Percentiles rank a stretch among this genome's conserved stretches.
Evolutionary conservation across 2,888 invertebrate genomes (phyloP).

Genomic region (Autographa gamma): DNA sequence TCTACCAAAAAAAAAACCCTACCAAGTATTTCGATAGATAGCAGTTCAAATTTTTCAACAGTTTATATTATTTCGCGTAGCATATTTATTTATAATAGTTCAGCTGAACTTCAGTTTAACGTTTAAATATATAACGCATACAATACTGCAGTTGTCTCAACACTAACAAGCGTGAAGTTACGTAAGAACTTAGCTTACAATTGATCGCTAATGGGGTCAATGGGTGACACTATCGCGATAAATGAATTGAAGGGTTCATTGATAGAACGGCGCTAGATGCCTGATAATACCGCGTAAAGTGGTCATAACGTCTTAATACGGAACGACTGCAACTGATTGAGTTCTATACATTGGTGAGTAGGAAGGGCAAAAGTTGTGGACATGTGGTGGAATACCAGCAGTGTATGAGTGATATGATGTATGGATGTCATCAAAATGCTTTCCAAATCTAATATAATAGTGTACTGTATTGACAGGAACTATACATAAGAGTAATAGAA

Average conservation of each 20-base stretch:
- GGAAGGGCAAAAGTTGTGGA: background rate
- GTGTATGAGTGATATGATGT: background rate
- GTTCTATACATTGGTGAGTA: background rate
- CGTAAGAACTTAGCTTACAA: slow-evolving; percentile 42
- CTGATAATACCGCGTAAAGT: slow-evolving; percentile 31
- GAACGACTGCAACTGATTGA: background rate
- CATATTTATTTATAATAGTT: background rate
- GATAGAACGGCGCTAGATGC: slow-evolving; percentile 40
- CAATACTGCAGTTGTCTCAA: background rate
- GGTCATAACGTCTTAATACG: slow-evolving; percentile 12
- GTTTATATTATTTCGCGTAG: background rate
- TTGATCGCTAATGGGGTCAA: slow-evolving; percentile 45
- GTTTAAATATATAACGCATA: background rate
- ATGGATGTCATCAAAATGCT: background rate
- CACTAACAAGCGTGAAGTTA: slow-evolving; percentile 6
- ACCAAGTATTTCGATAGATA: too few relatives aligned
- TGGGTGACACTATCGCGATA: slow-evolving; percentile 44
- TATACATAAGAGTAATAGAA: slow-evolving; percentile 2
- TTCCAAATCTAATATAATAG: background rate
- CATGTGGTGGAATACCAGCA: background rate
- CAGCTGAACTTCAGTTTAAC: background rate
- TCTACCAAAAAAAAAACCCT: too few relatives aligned
- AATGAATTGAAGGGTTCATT: slow-evolving; percentile 38
- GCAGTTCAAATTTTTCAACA: background rate
- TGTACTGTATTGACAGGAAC: background rate